These are phyloP conservation scores for Drosophila malerkotliana DNA, from an alignment of 1,140 invertebrate species.

Conservation along the genomic window DNA sequence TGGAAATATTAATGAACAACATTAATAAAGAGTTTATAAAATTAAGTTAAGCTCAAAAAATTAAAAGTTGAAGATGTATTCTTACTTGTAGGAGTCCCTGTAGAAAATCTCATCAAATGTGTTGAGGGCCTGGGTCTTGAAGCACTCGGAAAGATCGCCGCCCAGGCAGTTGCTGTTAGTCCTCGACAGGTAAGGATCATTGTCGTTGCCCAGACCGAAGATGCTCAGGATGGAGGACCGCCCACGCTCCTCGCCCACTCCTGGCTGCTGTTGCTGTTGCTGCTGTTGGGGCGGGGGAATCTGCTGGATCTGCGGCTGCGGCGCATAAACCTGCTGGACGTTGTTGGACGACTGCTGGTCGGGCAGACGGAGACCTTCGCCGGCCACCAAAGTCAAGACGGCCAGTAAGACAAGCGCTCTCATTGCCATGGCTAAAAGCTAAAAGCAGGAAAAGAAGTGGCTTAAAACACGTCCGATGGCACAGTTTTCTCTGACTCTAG, in stretches of 20 bases:
- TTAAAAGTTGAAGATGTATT: background rate
- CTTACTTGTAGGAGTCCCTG: slow-evolving; percentile 86
- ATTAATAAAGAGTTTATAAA: background rate
- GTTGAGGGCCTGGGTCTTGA: slow-evolving; percentile 89
- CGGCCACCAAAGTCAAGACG: slow-evolving; percentile 80
- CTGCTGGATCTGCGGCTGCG: slow-evolving; percentile 59
- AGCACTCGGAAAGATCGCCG: slow-evolving; percentile 91
- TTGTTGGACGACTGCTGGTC: slow-evolving; percentile 85
- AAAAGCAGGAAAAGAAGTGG: slow-evolving; percentile 31
- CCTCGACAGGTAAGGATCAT: slow-evolving; percentile 90
- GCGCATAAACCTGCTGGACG: slow-evolving; percentile 71
- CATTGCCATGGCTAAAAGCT: slow-evolving; percentile 68
- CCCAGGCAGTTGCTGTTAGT: slow-evolving; percentile 89
- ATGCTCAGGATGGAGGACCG: slow-evolving; percentile 87
- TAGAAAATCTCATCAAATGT: slow-evolving; percentile 91
- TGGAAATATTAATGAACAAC: too few relatives aligned
- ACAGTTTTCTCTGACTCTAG: slow-evolving; percentile 28
- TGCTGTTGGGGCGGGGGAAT: slow-evolving; percentile 49
- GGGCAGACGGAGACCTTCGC: slow-evolving; percentile 85
- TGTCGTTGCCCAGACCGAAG: slow-evolving; percentile 89
- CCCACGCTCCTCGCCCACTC: slow-evolving; percentile 67
- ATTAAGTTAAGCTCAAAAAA: background rate
- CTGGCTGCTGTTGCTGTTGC: slow-evolving; percentile 48
- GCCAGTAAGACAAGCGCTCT: slow-evolving; percentile 52
- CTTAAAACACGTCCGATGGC: slow-evolving; percentile 35